Evolutionary conservation across 2,113 vertebrate species (phyloP).

Genomic region (Takifugu bimaculatus): DNA sequence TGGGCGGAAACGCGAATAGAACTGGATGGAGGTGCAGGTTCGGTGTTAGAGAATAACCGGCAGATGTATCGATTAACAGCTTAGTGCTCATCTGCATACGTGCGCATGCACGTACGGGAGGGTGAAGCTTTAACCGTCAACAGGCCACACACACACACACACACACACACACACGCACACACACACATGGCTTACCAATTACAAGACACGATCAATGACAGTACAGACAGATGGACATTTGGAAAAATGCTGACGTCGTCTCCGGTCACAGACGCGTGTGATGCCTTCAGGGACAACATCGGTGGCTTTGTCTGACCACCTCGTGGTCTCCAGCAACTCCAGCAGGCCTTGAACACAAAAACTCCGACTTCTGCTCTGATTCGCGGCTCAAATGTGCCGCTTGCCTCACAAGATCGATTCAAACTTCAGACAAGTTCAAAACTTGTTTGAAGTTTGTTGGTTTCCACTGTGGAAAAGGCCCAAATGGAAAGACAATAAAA

Average conservation of each 20-base stretch:
- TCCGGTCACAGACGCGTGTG: conserved; percentile 3
- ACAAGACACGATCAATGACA: conserved; percentile 25
- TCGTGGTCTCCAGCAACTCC: neutral
- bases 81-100: neutral
- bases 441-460: neutral
- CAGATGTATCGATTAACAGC: conserved; percentile 41
- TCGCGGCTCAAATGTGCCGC: too few species aligned
- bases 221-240: conserved; percentile 16
- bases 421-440: neutral
- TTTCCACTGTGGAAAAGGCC: neutral
- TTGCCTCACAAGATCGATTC: too few species aligned
- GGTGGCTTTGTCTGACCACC: neutral
- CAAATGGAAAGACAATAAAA: neutral
- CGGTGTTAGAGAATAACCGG: conserved; percentile 39
- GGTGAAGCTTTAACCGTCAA: conserved; percentile 22
- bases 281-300: neutral
- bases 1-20: too few species aligned
- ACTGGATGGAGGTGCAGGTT: neutral
- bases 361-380: too few species aligned
- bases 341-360: too few species aligned
- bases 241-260: neutral
- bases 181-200: conserved; percentile 35
- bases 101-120: conserved; percentile 2
- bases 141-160: too few species aligned
- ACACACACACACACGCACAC: too few species aligned